A percentile compares a stretch with the other conserved stretches of the same genome.
phyloP scores from a whole-genome alignment of 2,888 invertebrate genomes.

The Epistrophella euchroma region DNA sequence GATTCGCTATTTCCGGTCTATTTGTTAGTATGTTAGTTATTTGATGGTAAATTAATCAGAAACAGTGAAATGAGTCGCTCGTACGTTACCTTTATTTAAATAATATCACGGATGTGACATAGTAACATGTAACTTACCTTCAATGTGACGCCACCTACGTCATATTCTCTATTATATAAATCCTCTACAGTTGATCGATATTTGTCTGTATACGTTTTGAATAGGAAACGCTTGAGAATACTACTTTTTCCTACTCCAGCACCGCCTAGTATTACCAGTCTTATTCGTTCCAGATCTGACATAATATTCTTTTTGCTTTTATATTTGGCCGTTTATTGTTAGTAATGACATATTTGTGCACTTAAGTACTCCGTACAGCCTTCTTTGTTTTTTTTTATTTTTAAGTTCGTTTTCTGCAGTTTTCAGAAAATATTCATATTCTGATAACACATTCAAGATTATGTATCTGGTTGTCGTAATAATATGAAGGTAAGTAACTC shows the following conservation, averaged over 20 bases:
- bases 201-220: constrained; percentile 91
- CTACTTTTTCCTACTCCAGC: constrained; percentile 94
- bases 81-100: too few relatives aligned
- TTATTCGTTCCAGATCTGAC: constrained; percentile 91
- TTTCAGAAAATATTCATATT: too few relatives aligned
- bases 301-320: constrained; percentile 81
- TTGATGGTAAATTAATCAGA: too few relatives aligned
- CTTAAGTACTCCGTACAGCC: background rate
- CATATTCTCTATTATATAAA: constrained; percentile 93
- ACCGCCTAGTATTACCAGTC: constrained; percentile 93
- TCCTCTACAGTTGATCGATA: constrained; percentile 95
- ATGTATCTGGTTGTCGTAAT: too few relatives aligned
- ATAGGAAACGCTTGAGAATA: constrained; percentile 91
- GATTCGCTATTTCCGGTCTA: too few relatives aligned
- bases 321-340: background rate
- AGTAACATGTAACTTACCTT: constrained; percentile 85
- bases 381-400: background rate
- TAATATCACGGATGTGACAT: too few relatives aligned
- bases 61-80: too few relatives aligned
- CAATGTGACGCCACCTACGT: constrained; percentile 90
- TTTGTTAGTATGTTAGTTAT: too few relatives aligned
- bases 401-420: background rate
- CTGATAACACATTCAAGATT: too few relatives aligned
- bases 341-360: background rate
- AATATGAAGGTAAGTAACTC: too few relatives aligned